A percentile compares a stretch with the other conserved stretches of the same genome.
Conservation (phyloP, 2,888 invertebrate species). For the Prionchulus punctatus region DNA sequence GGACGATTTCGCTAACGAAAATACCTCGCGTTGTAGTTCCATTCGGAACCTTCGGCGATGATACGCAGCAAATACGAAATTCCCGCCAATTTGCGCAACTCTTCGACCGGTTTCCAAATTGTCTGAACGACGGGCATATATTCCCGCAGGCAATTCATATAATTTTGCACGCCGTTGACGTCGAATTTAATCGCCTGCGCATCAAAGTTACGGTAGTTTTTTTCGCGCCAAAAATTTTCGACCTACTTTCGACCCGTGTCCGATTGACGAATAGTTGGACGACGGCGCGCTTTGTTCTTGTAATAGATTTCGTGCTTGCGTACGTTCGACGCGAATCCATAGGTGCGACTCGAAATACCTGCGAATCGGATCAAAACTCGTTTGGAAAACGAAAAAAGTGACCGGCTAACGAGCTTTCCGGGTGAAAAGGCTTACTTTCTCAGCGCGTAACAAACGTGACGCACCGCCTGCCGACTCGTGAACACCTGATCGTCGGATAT, state of each 20-base stretch:
- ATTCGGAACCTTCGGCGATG: conserved; percentile 71
- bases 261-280: no score
- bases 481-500: conserved; percentile 46
- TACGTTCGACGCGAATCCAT: conserved; percentile 52
- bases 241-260: no score
- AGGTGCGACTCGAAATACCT: conserved; percentile 80
- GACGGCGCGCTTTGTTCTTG: no score
- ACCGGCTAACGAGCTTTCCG: no score
- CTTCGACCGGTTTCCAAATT: conserved; percentile 73
- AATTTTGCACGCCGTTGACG: background rate
- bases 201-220: no score
- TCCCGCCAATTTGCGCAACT: conserved; percentile 65
- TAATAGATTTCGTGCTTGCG: conserved; percentile 19
- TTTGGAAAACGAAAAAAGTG: no score
- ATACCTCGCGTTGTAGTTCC: conserved; percentile 64
- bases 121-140: background rate
- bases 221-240: no score
- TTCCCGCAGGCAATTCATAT: background rate
- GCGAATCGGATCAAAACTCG: no score
- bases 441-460: conserved; percentile 74
- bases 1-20: no score
- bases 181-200: conserved; percentile 7
- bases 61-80: conserved; percentile 57
- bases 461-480: conserved; percentile 69
- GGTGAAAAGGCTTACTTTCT: conserved; percentile 43